Evolutionary conservation across 2,797 vertebrate genomes (phyloP).

Genomic region (Labeo calbasu): DNA sequence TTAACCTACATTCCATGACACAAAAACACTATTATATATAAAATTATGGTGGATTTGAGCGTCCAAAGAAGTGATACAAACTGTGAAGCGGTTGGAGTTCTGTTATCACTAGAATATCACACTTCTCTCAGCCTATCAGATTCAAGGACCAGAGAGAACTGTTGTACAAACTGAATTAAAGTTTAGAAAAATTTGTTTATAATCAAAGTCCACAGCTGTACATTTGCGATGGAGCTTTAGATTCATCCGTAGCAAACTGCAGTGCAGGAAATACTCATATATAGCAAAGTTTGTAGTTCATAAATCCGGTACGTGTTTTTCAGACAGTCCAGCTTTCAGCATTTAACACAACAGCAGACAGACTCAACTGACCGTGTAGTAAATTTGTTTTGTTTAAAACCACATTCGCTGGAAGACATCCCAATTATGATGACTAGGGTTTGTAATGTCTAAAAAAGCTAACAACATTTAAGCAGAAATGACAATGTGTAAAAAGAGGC

Average conservation of each 20-base stretch:
- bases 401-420: slow-evolving; percentile 32
- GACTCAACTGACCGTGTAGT: slow-evolving; percentile 14
- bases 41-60: too few relatives aligned
- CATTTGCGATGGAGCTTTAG: neutral
- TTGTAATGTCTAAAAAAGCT: slow-evolving; percentile 55
- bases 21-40: too few relatives aligned
- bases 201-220: neutral
- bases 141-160: neutral
- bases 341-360: slow-evolving; percentile 33
- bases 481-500: slow-evolving; percentile 35
- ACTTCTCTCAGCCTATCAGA: too few relatives aligned
- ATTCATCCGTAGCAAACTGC: neutral
- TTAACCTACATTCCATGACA: too few relatives aligned
- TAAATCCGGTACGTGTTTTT: slow-evolving; percentile 20
- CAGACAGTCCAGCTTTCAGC: slow-evolving; percentile 26
- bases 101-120: too few relatives aligned
- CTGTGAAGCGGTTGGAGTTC: too few relatives aligned
- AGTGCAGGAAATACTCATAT: neutral
- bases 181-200: neutral
- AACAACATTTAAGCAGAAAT: slow-evolving; percentile 37
- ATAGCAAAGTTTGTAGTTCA: slow-evolving; percentile 19
- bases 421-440: slow-evolving; percentile 43
- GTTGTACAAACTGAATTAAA: neutral
- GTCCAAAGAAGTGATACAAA: too few relatives aligned
- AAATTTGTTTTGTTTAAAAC: slow-evolving; percentile 32